These are phyloP conservation scores for Adelphocoris suturalis DNA, from an alignment of 2,888 invertebrate species.

Conservation along the genomic window DNA sequence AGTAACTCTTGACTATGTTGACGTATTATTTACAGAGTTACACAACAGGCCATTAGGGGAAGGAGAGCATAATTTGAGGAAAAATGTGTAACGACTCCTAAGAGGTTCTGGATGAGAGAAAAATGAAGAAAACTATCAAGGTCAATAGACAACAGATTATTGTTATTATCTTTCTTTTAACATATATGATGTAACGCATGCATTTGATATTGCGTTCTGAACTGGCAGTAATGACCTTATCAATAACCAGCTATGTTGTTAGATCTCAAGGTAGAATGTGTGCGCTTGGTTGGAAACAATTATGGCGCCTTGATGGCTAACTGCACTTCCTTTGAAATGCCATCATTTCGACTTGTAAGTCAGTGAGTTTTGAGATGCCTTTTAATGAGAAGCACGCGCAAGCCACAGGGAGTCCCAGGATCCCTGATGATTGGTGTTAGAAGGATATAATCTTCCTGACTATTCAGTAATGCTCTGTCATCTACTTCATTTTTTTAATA, in stretches of 20 bases:
- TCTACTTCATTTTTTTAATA: too few relatives aligned
- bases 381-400: too few relatives aligned
- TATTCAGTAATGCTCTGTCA: too few relatives aligned
- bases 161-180: neutral
- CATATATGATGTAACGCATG: neutral
- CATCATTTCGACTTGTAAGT: too few relatives aligned
- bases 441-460: too few relatives aligned
- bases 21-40: neutral
- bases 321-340: too few relatives aligned
- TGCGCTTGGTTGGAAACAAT: too few relatives aligned
- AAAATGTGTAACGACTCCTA: neutral
- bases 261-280: neutral
- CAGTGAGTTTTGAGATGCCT: too few relatives aligned
- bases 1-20: too few relatives aligned
- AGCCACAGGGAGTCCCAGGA: too few relatives aligned
- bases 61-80: neutral
- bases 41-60: neutral
- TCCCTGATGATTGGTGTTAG: too few relatives aligned
- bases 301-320: too few relatives aligned
- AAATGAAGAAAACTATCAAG: neutral
- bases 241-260: neutral
- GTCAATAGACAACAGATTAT: neutral
- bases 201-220: neutral
- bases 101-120: neutral
- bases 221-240: neutral